phyloP scores from a whole-genome alignment of 2,113 vertebrate genomes.

The Herpailurus yagouaroundi region DNA sequence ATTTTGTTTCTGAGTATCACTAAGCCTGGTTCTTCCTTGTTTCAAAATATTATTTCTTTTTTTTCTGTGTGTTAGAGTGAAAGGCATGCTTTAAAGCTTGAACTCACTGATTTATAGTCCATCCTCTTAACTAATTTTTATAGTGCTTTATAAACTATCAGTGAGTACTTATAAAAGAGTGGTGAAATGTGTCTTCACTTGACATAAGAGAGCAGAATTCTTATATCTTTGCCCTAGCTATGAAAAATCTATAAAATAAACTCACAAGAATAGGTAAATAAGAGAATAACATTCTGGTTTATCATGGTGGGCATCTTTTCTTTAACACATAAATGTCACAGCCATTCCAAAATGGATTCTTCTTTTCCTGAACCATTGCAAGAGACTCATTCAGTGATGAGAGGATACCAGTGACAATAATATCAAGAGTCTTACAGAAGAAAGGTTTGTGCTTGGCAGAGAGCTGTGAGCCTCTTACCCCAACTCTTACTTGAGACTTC shows the following conservation, averaged over 20 bases:
- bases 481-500: neutral
- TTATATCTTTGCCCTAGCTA: neutral
- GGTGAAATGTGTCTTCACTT: neutral
- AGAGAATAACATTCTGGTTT: neutral
- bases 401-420: neutral
- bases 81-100: slow-evolving; percentile 32
- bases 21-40: neutral
- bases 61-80: neutral
- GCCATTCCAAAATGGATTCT: neutral
- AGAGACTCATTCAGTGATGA: neutral
- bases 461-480: neutral
- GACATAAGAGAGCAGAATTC: neutral
- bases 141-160: neutral
- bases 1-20: neutral
- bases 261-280: neutral
- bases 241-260: slow-evolving; percentile 29
- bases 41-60: neutral
- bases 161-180: neutral
- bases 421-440: slow-evolving; percentile 14
- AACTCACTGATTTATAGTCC: neutral
- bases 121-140: neutral
- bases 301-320: neutral
- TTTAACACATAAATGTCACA: neutral
- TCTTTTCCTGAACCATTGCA: neutral
- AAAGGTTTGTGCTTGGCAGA: neutral